Evolutionary conservation across 2,797 vertebrate species (phyloP).

Genomic region (Momotus momota): DNA sequence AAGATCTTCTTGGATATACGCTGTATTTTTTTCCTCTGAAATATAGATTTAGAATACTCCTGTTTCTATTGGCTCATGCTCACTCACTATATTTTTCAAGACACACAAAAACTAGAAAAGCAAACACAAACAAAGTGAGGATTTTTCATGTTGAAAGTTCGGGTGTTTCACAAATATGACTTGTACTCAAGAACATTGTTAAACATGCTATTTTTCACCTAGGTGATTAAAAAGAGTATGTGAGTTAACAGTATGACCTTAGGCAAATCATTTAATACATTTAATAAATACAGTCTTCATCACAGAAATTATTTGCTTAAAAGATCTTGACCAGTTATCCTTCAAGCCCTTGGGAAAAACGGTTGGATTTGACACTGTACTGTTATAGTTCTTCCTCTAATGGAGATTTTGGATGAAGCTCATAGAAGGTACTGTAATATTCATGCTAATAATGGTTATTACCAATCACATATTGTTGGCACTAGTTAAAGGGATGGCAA

Average conservation of each 20-base stretch:
- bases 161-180: neutral
- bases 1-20: neutral
- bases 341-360: neutral
- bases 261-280: neutral
- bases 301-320: neutral
- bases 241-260: neutral
- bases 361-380: neutral
- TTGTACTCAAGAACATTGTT: neutral
- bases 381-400: neutral
- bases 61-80: neutral
- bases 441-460: neutral
- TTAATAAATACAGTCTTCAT: neutral
- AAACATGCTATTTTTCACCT: neutral
- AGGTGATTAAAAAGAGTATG: neutral
- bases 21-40: neutral
- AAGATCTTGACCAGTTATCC: neutral
- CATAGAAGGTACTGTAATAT: neutral
- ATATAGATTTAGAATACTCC: neutral
- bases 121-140: neutral
- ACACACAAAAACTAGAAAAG: neutral
- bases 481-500: neutral
- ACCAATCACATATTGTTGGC: neutral
- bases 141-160: neutral
- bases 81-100: neutral
- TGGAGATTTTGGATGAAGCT: neutral